phyloP scores from a whole-genome alignment of 2,113 vertebrate species.

The Alethe diademata region DNA sequence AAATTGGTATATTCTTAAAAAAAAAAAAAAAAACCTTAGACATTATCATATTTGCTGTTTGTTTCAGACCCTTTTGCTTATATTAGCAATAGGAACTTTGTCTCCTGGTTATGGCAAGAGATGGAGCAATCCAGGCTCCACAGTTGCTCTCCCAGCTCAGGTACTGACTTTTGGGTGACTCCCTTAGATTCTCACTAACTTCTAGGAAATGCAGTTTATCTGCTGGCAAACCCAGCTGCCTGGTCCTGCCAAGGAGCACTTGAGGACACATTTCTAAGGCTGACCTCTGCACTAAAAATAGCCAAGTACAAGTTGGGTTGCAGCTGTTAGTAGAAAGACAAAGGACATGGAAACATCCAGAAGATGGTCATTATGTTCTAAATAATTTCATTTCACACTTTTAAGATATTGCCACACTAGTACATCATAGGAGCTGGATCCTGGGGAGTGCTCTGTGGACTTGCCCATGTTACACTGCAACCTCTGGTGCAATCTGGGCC shows the following conservation, averaged over 20 bases:
- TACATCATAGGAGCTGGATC: background rate
- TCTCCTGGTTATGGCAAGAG: background rate
- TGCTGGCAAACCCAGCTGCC: background rate
- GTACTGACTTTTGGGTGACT: background rate
- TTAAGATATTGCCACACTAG: background rate
- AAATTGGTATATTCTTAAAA: background rate
- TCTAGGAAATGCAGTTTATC: slow-evolving; percentile 26
- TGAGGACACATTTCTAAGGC: slow-evolving; percentile 3
- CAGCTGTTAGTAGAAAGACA: slow-evolving; percentile 15
- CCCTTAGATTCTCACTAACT: background rate
- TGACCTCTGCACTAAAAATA: slow-evolving; percentile 29
- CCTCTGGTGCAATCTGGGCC: background rate
- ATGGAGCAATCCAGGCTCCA: background rate
- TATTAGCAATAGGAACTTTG: background rate
- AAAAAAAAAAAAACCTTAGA: background rate
- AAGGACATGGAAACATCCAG: background rate
- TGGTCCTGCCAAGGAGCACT: slow-evolving; percentile 19
- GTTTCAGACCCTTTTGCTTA: background rate
- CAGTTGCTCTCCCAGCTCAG: background rate
- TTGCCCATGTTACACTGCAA: background rate
- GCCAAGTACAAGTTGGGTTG: background rate
- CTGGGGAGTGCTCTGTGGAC: background rate
- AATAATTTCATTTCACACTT: background rate
- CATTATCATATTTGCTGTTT: background rate
- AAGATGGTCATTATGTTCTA: background rate